Evolutionary conservation across 2,888 invertebrate genomes (phyloP).

Genomic region (Orchestes rusci): DNA sequence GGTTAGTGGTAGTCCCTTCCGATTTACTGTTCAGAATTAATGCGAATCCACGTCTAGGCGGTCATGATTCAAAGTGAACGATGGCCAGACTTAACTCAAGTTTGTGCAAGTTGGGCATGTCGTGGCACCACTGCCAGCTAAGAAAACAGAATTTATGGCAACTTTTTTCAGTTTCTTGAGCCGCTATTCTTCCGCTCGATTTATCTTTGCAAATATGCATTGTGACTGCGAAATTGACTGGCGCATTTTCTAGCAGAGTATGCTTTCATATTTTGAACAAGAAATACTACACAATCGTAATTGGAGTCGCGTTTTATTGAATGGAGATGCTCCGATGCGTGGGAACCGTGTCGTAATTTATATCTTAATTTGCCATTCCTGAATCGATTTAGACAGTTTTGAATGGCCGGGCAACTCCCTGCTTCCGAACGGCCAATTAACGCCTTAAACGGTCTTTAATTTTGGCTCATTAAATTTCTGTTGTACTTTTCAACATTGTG

Average conservation of each 20-base stretch:
- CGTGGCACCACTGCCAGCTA: conserved; percentile 32
- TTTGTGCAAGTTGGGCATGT: conserved; percentile 42
- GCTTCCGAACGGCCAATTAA: conserved; percentile 17
- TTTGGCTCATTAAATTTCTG: too few relatives aligned
- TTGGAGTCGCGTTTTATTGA: too few relatives aligned
- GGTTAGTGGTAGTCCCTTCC: conserved; percentile 19
- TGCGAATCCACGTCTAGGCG: conserved; percentile 42
- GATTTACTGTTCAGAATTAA: conserved; percentile 33
- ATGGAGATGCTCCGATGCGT: too few relatives aligned
- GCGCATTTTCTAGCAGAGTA: too few relatives aligned
- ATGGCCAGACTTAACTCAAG: conserved; percentile 44
- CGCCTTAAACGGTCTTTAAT: conserved; percentile 17
- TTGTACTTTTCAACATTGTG: too few relatives aligned
- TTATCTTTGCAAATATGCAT: too few relatives aligned
- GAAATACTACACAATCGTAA: too few relatives aligned
- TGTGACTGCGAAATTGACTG: too few relatives aligned
- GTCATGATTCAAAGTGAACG: conserved; percentile 45
- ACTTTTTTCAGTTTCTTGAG: conserved; percentile 34
- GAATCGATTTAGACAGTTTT: conserved; percentile 30
- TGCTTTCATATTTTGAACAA: too few relatives aligned
- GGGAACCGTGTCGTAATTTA: conserved; percentile 29
- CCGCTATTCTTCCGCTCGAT: too few relatives aligned
- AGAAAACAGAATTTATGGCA: conserved; percentile 44
- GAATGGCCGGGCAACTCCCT: too few relatives aligned
- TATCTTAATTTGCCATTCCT: conserved; percentile 32